Conservation (phyloP, 2,888 invertebrate species). For the Chrysolina haemoptera region DNA sequence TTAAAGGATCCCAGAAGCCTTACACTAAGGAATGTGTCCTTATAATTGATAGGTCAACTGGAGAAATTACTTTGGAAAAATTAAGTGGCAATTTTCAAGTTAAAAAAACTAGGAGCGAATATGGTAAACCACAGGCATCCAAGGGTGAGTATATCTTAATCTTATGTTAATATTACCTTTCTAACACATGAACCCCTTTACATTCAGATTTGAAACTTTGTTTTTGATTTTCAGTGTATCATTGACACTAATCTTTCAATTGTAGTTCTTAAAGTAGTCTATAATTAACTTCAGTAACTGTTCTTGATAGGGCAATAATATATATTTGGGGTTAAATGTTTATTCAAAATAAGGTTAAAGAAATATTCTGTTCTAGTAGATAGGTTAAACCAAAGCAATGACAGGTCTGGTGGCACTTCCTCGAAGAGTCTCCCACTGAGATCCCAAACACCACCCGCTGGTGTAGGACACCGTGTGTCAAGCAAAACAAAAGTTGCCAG, state of each 20-base stretch:
- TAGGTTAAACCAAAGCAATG: conserved; percentile 53
- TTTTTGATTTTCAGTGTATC: not conserved
- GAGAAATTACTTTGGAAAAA: conserved; percentile 94
- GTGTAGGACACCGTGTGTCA: conserved; percentile 65
- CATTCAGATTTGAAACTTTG: not conserved
- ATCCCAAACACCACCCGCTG: conserved; percentile 66
- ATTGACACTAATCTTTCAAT: not conserved
- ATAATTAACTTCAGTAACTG: no score
- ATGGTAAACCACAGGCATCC: conserved; percentile 61
- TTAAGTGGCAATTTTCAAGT: conserved; percentile 93
- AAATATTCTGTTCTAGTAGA: conserved; percentile 44
- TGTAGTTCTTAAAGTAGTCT: no score
- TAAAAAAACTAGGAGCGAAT: conserved; percentile 87
- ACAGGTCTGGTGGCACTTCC: conserved; percentile 50
- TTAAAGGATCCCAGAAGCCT: conserved; percentile 94
- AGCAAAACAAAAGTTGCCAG: conserved; percentile 68
- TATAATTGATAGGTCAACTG: conserved; percentile 92
- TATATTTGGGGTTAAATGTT: not conserved
- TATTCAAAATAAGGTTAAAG: not conserved
- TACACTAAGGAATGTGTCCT: conserved; percentile 96
- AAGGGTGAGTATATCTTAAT: conserved; percentile 54
- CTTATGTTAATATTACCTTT: not conserved
- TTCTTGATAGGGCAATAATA: no score
- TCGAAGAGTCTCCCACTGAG: conserved; percentile 50
- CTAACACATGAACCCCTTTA: no score